These are phyloP conservation scores for Myotis lucifugus DNA, from an alignment of 2,113 vertebrate species.

Conservation along the genomic window DNA sequence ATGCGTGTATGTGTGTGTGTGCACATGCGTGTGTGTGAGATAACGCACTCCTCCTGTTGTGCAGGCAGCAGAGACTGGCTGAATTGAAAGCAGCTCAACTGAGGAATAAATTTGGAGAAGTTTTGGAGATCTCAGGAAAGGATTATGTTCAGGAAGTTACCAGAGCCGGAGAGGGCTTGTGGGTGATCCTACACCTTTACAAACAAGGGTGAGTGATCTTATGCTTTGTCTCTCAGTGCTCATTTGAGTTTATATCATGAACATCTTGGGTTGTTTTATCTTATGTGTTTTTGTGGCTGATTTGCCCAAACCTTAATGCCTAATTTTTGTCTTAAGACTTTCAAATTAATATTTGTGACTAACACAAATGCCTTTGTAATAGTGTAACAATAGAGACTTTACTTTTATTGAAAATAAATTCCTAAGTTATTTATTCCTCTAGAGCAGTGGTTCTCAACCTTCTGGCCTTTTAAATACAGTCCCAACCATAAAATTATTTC, in stretches of 20 bases:
- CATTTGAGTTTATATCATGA: not conserved
- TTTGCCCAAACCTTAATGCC: not conserved
- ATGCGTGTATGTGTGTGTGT: accelerated
- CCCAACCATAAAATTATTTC: no score
- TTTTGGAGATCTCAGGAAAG: slow-evolving; percentile 95
- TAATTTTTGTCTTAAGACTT: not conserved
- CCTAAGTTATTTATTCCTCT: not conserved
- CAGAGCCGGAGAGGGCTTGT: slow-evolving; percentile 92
- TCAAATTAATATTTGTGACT: not conserved
- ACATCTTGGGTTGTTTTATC: not conserved
- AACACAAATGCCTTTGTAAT: not conserved
- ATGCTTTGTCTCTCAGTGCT: not conserved
- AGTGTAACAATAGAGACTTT: not conserved
- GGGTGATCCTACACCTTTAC: slow-evolving; percentile 97
- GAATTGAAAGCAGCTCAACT: slow-evolving; percentile 94
- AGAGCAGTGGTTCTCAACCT: not conserved
- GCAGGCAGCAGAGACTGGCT: slow-evolving; percentile 93
- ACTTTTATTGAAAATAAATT: not conserved
- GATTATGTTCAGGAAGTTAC: slow-evolving; percentile 97
- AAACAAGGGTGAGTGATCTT: slow-evolving; percentile 92
- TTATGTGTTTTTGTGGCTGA: not conserved
- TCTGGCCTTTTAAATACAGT: no score
- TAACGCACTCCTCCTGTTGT: not conserved
- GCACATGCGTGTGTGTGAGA: not conserved
- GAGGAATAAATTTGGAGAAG: slow-evolving; percentile 92